Evolutionary conservation across 2,113 vertebrate species (phyloP).

Genomic region (Pogona vitticeps): DNA sequence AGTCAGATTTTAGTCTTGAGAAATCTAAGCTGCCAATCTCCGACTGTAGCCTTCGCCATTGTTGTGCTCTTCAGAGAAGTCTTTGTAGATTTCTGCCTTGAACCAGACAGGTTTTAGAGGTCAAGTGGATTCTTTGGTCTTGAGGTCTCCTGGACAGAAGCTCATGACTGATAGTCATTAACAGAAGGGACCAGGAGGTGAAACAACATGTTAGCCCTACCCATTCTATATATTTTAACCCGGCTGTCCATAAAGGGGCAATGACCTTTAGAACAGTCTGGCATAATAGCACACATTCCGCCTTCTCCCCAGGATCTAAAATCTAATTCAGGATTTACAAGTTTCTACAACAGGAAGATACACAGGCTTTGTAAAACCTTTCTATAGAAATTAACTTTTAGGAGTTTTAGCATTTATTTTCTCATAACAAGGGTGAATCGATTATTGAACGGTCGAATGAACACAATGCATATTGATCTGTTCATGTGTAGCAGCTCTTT

Average conservation of each 20-base stretch:
- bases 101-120: not conserved
- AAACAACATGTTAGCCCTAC: not conserved
- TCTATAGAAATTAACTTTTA: conserved; percentile 75
- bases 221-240: not conserved
- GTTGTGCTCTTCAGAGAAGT: not conserved
- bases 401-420: conserved; percentile 76
- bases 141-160: not conserved
- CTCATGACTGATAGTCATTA: not conserved
- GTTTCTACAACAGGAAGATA: conserved; percentile 26
- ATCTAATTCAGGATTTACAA: conserved; percentile 47
- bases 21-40: not conserved
- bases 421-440: conserved; percentile 77
- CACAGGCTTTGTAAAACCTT: conserved; percentile 63
- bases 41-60: not conserved
- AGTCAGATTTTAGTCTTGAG: no score
- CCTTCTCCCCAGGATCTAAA: conserved; percentile 28
- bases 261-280: not conserved
- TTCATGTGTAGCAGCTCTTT: conserved; percentile 66
- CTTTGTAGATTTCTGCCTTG: not conserved
- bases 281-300: conserved; percentile 1
- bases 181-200: not conserved
- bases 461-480: conserved; percentile 77
- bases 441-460: conserved; percentile 78
- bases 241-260: not conserved
- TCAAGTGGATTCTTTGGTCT: not conserved